Evolutionary conservation across 2,888 invertebrate genomes (phyloP), one percentile per base, ranked within the genome.

Genomic region (Eupsilia transversa): DNA sequence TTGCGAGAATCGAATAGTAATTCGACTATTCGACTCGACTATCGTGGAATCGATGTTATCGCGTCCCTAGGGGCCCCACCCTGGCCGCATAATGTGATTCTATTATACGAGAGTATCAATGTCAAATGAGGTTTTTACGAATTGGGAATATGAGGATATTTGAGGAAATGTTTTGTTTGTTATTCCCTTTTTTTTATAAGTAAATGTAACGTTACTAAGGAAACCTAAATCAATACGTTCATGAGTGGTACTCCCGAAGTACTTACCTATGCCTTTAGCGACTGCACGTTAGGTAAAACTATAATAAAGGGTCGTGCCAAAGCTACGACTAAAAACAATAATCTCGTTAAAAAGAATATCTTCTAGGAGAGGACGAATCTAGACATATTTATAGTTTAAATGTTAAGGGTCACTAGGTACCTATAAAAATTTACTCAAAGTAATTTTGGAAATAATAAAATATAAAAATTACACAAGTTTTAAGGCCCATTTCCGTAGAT

Each of bases 21-120:
- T 89, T 88, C 87, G 89, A 87, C 82, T 87, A 86, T 85, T 87
- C 83, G 83, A 78, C 75, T 87, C 83, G 79, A 77, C 77, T 82
- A 74, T 76, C 74, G 77, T 67, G 73, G 72, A 89, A 90, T 89
- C 89, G 89, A 90, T 91, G 85, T 85, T 74, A 63, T 77, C 82
- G 77, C 77, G 73, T 83, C 88, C 76, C 88, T 61, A 64, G 81
- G 82, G 89, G 61, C 41, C 71, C 70, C 68, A 54, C 86, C 80
- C 79, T 74, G 77, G 77, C 80, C 84, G 85, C 85, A 88, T 91
- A 90, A 91, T 90, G 89, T 89, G 90, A 89, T 92, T 90, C 91
- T 89, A 89, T 92, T 92, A 87, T 77, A 64, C 75, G 30, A 77
- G 30, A 77, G 85, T 89, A 88, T 89, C 85, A 85, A 84, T 80